Conservation (phyloP, 2,888 invertebrate species). For the Xestia xanthographa region DNA sequence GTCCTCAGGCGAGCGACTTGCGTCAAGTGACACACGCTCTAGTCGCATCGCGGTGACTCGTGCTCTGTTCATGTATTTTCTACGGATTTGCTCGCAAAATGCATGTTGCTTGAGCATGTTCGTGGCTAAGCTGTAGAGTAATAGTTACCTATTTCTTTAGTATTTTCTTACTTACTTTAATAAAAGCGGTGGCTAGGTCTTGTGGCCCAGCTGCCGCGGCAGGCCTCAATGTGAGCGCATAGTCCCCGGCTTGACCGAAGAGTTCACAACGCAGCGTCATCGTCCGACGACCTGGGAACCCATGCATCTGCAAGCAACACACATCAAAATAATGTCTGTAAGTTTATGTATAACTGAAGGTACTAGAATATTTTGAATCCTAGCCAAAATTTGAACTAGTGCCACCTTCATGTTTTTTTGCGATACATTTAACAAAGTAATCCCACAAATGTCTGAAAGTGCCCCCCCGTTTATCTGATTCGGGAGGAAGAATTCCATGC, state of each 20-base stretch:
- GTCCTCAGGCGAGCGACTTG: background rate
- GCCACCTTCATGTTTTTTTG: background rate
- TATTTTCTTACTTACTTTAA: slow-evolving; percentile 89
- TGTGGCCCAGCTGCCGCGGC: slow-evolving; percentile 91
- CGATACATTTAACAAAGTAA: background rate
- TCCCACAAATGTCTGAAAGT: background rate
- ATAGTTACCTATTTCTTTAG: background rate
- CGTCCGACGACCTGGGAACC: slow-evolving; percentile 92
- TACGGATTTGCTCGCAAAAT: background rate
- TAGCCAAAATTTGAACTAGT: background rate
- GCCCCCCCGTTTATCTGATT: no score
- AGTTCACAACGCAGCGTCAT: slow-evolving; percentile 94
- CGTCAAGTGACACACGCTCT: background rate
- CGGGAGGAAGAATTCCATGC: background rate
- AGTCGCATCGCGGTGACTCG: background rate
- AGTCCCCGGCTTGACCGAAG: slow-evolving; percentile 96
- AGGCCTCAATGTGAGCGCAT: slow-evolving; percentile 93
- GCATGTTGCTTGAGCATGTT: background rate
- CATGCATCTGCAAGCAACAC: slow-evolving; percentile 80
- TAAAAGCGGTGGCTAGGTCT: slow-evolving; percentile 92
- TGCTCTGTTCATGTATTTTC: background rate
- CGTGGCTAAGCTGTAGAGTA: background rate
- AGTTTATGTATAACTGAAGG: background rate
- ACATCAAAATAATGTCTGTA: background rate
- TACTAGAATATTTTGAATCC: background rate